These are phyloP conservation scores for Molanna angustata DNA, from an alignment of 2,888 invertebrate species.

Conservation along the genomic window DNA sequence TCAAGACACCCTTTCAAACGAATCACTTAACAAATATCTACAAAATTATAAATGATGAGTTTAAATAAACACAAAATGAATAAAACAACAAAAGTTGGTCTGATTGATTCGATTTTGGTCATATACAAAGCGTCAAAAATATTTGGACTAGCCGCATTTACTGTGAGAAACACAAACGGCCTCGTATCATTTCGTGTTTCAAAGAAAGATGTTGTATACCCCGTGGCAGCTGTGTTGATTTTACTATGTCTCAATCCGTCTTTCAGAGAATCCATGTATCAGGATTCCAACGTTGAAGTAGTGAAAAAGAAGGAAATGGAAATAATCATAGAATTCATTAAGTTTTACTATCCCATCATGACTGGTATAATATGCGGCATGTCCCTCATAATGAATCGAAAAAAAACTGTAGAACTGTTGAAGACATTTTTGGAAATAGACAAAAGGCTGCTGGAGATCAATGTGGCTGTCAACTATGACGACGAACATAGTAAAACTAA, in stretches of 20 bases:
- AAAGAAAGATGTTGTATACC: conserved; percentile 5
- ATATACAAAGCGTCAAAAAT: conserved; percentile 17
- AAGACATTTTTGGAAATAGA: conserved; percentile 10
- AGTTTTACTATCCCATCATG: conserved; percentile 7
- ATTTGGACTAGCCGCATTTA: conserved; percentile 20
- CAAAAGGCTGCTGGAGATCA: conserved; percentile 5
- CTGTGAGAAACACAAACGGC: conserved; percentile 11
- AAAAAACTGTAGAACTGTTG: conserved; percentile 1
- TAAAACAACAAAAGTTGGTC: not conserved
- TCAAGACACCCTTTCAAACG: too few species aligned
- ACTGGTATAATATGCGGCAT: not conserved
- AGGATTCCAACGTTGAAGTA: not conserved
- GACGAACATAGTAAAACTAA: not conserved
- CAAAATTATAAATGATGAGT: too few species aligned
- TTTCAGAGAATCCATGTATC: not conserved
- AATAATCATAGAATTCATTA: conserved; percentile 2
- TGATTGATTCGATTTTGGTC: conserved; percentile 9
- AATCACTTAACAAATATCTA: too few species aligned
- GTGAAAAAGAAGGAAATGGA: conserved; percentile 1
- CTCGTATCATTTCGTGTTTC: not conserved
- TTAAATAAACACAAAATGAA: too few species aligned
- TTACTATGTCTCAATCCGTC: not conserved
- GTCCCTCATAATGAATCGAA: conserved; percentile 2
- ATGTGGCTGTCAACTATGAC: conserved; percentile 9
- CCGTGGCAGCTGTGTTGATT: not conserved